These are phyloP conservation scores for Peromyscus eremicus DNA, from an alignment of 2,797 vertebrate species.

Conservation along the genomic window DNA sequence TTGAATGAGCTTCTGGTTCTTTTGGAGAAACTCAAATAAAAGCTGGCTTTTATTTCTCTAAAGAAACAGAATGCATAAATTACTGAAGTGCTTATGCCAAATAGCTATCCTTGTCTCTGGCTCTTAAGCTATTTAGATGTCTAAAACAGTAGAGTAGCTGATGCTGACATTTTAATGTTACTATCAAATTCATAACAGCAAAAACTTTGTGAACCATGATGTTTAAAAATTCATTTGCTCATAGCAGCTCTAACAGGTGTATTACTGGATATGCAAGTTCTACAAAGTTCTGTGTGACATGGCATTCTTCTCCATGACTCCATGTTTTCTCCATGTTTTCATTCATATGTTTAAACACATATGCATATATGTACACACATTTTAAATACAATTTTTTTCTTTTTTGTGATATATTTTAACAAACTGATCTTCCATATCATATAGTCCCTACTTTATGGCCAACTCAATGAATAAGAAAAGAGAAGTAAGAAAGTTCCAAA, in stretches of 20 bases:
- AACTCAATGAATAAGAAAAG: background rate
- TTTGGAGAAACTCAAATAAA: conserved; percentile 30
- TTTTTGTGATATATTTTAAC: background rate
- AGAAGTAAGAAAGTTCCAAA: background rate
- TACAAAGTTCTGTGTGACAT: background rate
- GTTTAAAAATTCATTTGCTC: conserved; percentile 62
- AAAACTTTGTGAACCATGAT: conserved; percentile 3
- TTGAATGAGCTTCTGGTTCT: conserved; percentile 6
- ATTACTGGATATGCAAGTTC: background rate
- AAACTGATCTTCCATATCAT: background rate
- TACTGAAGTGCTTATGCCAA: conserved; percentile 22
- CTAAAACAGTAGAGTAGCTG: conserved; percentile 58
- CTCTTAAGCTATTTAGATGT: conserved; percentile 60
- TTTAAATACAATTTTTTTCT: conserved; percentile 1
- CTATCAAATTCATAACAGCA: conserved; percentile 61
- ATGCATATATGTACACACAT: background rate
- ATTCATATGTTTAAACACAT: background rate
- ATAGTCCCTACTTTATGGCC: background rate
- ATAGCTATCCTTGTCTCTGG: conserved; percentile 33
- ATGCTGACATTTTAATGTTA: conserved; percentile 57
- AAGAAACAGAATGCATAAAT: conserved; percentile 58
- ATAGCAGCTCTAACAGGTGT: background rate
- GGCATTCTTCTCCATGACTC: background rate
- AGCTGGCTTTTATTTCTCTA: conserved; percentile 31
- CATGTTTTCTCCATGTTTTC: background rate